Base-by-base conservation (phyloP, 2,113 vertebrate genomes). In the Pseudorasbora parva region DNA sequence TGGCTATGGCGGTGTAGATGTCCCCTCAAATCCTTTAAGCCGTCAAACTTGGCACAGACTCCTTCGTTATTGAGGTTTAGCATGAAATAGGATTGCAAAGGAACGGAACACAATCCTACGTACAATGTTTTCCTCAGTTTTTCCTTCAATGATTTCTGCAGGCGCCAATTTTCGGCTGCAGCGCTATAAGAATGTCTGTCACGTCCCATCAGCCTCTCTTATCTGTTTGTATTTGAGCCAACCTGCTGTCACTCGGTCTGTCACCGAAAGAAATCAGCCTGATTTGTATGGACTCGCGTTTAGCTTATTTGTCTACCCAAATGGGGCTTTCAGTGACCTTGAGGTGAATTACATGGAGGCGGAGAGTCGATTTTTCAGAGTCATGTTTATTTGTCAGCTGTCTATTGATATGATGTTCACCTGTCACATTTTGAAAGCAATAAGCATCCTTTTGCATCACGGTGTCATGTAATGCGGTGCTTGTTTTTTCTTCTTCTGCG, bases 1-100 rank as follows among this genome's bases (percentile, higher is more conserved):
- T 54, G 27, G 7, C 7, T 69, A 17, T 56, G 64, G 27, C 69
- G 64, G 41, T 77, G 51, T 81, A 69, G 33, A 41, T 81, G 47
- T 81, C 45, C 47, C 54, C 62, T 23, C 30, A 69, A 81, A 81
- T 81, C 78, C 78, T 81, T 81, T 69, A 81, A 81, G 45, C 47
- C 78, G 30, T 69, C 64, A 81, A 56, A 81, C 47, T 81, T 81
- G 64, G 78, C 78, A 54, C 47, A 23, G 45, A 56, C 27, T 56
- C 19, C 43, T 69, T 69, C 45, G 11, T 69, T 37, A 69, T 41
- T 69, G 27, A 81, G 30, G 64, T 54, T 81, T 68, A 81, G 64
- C 64, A 81, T 81, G 78, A 81, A 81, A 81, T 81, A 37, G 64
- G 78, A 81, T 69, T 69, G 62, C 59, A 33, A 51, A 51, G 60